phyloP scores from a whole-genome alignment of 2,113 vertebrate genomes.

The Gorsachius goisagi region DNA sequence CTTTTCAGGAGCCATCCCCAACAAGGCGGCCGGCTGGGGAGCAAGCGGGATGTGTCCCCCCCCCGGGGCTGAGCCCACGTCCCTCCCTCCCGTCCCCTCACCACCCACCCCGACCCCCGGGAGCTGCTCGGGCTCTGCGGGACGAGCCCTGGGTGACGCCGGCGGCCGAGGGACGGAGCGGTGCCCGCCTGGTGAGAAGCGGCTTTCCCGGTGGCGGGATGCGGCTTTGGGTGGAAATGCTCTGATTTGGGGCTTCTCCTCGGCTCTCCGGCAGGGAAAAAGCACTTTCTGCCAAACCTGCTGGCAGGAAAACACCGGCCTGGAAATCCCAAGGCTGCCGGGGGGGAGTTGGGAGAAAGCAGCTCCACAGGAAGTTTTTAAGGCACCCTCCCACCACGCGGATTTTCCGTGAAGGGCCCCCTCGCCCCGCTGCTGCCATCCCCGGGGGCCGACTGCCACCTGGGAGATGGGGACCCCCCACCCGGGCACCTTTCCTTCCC shows the following conservation, averaged over 20 bases:
- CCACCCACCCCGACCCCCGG: accelerated
- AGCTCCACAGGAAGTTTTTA: neutral
- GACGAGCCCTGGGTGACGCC: neutral
- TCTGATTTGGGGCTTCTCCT: neutral
- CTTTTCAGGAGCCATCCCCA: neutral
- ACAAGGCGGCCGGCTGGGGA: neutral
- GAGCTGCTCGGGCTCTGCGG: accelerated
- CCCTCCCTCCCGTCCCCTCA: neutral
- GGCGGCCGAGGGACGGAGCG: neutral
- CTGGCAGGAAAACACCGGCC: neutral
- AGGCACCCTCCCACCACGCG: neutral
- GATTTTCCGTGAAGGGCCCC: neutral
- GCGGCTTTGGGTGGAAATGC: neutral
- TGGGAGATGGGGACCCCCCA: neutral
- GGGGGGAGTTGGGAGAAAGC: neutral
- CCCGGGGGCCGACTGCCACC: accelerated
- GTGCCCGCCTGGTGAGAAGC: neutral
- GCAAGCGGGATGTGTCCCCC: accelerated
- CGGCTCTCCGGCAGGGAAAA: neutral
- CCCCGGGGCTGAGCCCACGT: accelerated
- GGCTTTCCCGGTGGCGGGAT: neutral
- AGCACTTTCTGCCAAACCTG: neutral
- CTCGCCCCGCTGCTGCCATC: neutral
- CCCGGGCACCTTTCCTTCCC: neutral
- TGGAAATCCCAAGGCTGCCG: accelerated